A percentile compares a stretch with the other conserved stretches of the same genome.
Evolutionary conservation across 2,113 vertebrate species (phyloP).

Genomic region (Corythaixoides concolor): DNA sequence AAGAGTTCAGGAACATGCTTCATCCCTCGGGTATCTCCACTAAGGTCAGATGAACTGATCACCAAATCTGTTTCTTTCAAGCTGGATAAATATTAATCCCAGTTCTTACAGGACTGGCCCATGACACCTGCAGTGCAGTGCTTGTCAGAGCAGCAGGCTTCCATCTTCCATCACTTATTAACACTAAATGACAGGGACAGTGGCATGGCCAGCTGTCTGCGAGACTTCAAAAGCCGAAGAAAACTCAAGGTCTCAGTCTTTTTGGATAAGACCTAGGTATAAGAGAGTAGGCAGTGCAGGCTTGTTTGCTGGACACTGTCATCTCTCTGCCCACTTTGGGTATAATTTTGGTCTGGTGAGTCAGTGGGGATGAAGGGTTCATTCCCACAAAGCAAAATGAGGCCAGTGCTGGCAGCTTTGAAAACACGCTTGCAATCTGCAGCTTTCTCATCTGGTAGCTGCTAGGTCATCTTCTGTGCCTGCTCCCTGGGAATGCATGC

Average conservation of each 20-base stretch:
- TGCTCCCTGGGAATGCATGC: background rate
- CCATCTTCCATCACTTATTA: background rate
- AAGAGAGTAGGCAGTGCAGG: background rate
- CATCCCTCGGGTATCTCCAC: background rate
- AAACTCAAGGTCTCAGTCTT: background rate
- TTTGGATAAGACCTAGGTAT: background rate
- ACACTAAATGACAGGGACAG: background rate
- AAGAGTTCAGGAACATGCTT: background rate
- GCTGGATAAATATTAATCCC: background rate
- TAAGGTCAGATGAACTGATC: background rate
- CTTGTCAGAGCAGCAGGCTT: background rate
- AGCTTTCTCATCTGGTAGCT: background rate
- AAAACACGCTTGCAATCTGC: background rate
- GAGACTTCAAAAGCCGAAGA: background rate
- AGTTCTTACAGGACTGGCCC: background rate
- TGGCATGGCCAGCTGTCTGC: background rate
- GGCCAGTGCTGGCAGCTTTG: background rate
- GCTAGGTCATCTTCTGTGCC: background rate
- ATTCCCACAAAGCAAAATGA: background rate
- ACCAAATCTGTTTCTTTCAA: background rate
- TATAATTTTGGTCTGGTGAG: background rate
- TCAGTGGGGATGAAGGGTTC: background rate
- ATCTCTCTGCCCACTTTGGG: background rate
- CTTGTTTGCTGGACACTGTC: background rate
- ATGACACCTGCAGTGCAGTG: background rate